A percentile compares a stretch with the other conserved stretches of the same genome.
Evolutionary conservation across 2,888 invertebrate species (phyloP).

Genomic region (Pristionchus maxplancki): DNA sequence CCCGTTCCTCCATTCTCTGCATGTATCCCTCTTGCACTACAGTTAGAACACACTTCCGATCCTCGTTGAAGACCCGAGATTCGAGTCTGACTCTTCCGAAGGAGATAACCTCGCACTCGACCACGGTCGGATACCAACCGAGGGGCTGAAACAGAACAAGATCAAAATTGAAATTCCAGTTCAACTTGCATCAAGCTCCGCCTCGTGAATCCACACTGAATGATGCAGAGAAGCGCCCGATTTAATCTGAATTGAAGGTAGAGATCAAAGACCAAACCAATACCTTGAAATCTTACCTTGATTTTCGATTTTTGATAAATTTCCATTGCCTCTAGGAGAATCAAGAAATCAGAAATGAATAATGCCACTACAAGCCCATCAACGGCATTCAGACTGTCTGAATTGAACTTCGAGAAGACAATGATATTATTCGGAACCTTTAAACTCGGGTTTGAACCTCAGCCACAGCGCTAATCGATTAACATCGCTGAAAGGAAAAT

Average conservation of each 20-base stretch:
- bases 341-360: slow-evolving; percentile 24
- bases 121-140: neutral
- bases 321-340: neutral
- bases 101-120: slow-evolving; percentile 20
- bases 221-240: neutral
- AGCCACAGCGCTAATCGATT: neutral
- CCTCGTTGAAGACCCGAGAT: neutral
- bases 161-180: too few relatives aligned
- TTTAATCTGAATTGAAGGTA: neutral
- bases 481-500: neutral
- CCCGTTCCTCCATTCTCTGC: too few relatives aligned
- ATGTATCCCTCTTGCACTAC: slow-evolving; percentile 46
- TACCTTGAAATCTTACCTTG: neutral
- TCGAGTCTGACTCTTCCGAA: neutral
- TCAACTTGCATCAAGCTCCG: neutral
- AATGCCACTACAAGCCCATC: neutral
- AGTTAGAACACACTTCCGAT: slow-evolving; percentile 33
- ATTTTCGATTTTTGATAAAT: neutral
- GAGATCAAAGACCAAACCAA: neutral
- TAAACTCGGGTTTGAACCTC: neutral
- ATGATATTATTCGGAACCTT: neutral
- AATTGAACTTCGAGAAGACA: too few relatives aligned
- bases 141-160: slow-evolving; percentile 37
- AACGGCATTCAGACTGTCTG: neutral
- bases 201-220: slow-evolving; percentile 45